Evolutionary conservation across 2,797 vertebrate genomes (phyloP), one percentile per base, ranked within the genome.

Genomic region (Chromobotia macracanthus): DNA sequence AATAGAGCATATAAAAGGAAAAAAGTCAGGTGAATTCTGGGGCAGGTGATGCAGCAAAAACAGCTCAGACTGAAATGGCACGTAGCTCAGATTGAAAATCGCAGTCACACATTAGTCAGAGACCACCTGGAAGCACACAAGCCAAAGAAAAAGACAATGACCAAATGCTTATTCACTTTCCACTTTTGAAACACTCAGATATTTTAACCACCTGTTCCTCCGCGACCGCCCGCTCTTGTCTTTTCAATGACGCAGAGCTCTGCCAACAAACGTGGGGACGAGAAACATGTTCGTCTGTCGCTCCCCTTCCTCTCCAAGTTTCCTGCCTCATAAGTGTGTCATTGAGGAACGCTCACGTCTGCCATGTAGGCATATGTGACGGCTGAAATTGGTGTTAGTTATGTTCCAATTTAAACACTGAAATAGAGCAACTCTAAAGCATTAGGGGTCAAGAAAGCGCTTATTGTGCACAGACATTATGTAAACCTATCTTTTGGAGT

Each of bases 31-130:
- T 90, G 90, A 90, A 82, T 0, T 71, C 87, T 25, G 8, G 76
- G 31, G 44, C 73, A 78, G 56, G 68, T 67, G 72, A 71, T 35
- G 87, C 87, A 84, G 88, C 81, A 84, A 81, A 38, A 50, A 72
- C 86, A 81, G 79, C 87, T 89, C 84, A 82, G 85, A 83, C 84
- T 64, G 48, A 75, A 31, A 63, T 11, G 16, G 58, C 88, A 89
- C 89, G 90, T 88, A 85, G 88, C 89, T 85, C 66, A 84, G 85
- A 89, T 88, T 83, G 9, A 78, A 71, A 63, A 78, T 70, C 46
- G 38, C 66, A 63, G 72, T 69, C 76, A 74, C 77, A 28, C 60
- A 64, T 83, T 67, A 79, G 81, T 79, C 77, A 83, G 31, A 16
- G 67, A 83, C 77, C 81, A 83, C 81, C 81, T 83, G 81, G 81